Percentiles rank a stretch among this genome's conserved stretches.
Evolutionary conservation across 2,888 invertebrate species (phyloP).

Genomic region (Cremastinae sp.): DNA sequence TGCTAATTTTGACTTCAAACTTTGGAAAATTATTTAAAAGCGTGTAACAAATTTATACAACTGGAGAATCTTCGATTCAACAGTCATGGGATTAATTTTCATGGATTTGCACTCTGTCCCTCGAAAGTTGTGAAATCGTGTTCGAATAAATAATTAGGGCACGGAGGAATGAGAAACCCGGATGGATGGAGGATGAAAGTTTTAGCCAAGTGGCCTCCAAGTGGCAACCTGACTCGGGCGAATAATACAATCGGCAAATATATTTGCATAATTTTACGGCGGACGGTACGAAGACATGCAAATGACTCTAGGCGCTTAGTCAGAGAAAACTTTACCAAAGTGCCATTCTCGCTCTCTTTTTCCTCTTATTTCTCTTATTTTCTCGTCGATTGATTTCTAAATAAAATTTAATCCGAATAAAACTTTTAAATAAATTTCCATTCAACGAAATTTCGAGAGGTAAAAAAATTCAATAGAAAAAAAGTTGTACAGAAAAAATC

Average conservation of each 20-base stretch:
- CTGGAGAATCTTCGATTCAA: not conserved
- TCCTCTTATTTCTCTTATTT: conserved; percentile 12
- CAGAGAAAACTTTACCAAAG: conserved; percentile 49
- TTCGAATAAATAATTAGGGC: conserved; percentile 50
- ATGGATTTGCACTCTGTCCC: conserved; percentile 13
- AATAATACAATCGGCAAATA: conserved; percentile 57
- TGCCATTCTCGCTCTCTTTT: conserved; percentile 46
- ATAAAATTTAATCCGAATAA: not conserved
- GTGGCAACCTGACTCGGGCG: conserved; percentile 9
- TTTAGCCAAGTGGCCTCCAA: conserved; percentile 5
- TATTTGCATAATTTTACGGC: conserved; percentile 57
- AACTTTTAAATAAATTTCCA: conserved; percentile 14
- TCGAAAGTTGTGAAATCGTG: conserved; percentile 29
- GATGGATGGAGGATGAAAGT: conserved; percentile 10
- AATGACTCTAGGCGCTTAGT: conserved; percentile 47
- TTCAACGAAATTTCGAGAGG: too few relatives aligned
- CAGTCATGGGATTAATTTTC: conserved; percentile 14
- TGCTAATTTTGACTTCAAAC: too few relatives aligned
- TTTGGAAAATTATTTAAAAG: not conserved
- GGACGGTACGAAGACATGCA: conserved; percentile 44
- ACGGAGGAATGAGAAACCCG: conserved; percentile 26
- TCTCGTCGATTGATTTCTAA: conserved; percentile 10
- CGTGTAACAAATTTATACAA: not conserved
- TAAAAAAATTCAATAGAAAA: too few relatives aligned
- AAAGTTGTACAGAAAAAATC: not conserved